phyloP scores from a whole-genome alignment of 2,113 vertebrate genomes.

The Egretta garzetta region DNA sequence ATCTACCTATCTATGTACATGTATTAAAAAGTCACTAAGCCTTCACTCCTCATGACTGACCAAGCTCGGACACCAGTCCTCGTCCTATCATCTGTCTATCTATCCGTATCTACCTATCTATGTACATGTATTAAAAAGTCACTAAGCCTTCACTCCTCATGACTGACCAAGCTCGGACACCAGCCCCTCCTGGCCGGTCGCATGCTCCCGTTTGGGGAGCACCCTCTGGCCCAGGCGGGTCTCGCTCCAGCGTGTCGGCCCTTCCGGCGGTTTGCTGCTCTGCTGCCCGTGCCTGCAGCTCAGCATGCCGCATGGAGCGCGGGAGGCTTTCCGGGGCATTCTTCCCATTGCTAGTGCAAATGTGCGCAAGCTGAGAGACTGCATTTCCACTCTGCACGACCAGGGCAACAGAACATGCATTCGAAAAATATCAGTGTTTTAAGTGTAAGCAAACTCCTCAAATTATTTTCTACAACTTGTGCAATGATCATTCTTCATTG shows the following conservation, averaged over 20 bases:
- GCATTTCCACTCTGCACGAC: background rate
- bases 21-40: background rate
- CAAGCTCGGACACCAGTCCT: background rate
- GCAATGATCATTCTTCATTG: background rate
- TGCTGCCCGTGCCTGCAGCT: rapidly evolving
- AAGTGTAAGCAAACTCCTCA: background rate
- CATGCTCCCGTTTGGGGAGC: rapidly evolving
- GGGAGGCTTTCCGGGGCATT: too few species aligned
- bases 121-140: background rate
- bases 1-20: too few species aligned
- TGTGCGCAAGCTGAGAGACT: background rate
- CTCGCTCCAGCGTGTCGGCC: rapidly evolving
- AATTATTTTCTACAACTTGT: background rate
- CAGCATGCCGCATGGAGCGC: rapidly evolving
- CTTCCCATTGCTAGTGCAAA: too few species aligned
- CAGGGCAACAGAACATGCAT: background rate
- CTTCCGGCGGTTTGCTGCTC: too few species aligned
- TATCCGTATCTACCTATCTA: background rate
- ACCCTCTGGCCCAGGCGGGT: too few species aligned
- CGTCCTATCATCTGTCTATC: too few species aligned
- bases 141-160: background rate
- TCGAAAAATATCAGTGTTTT: background rate
- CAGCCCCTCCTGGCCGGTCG: background rate
- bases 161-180: background rate
- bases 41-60: background rate